These are phyloP conservation scores for Wasmannia auropunctata DNA, from an alignment of 1,140 invertebrate genomes.

Conservation along the genomic window DNA sequence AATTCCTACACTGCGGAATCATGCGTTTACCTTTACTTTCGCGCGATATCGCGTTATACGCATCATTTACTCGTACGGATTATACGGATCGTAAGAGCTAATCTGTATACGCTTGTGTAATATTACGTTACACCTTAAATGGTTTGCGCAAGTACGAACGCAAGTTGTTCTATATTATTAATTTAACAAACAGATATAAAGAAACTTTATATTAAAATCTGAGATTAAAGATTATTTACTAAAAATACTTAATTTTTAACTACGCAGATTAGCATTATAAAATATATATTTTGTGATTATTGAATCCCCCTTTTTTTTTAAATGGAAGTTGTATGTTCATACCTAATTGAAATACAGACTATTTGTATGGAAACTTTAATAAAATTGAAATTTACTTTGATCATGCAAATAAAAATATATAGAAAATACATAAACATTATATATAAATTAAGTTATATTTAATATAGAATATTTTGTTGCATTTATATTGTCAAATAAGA, in stretches of 20 bases:
- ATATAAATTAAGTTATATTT: background rate
- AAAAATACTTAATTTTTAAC: background rate
- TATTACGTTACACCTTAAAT: background rate
- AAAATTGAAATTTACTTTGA: background rate
- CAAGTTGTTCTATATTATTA: background rate
- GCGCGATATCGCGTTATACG: background rate
- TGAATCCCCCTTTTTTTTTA: background rate
- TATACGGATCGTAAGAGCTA: background rate
- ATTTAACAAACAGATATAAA: background rate
- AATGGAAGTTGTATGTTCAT: background rate
- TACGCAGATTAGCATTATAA: background rate
- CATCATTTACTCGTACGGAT: background rate
- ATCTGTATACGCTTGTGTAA: background rate
- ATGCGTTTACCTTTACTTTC: constrained; percentile 9
- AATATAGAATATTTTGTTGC: too few species aligned
- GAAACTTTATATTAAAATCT: background rate
- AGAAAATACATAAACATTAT: background rate
- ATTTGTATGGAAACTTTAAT: background rate
- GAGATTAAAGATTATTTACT: background rate
- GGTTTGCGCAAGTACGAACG: background rate
- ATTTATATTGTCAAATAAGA: background rate
- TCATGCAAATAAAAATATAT: background rate
- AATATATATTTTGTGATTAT: background rate
- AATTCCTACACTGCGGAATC: background rate
- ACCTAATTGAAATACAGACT: background rate